These are phyloP conservation scores for Drosophila murphyi DNA, from an alignment of 1,140 invertebrate genomes.

Conservation along the genomic window DNA sequence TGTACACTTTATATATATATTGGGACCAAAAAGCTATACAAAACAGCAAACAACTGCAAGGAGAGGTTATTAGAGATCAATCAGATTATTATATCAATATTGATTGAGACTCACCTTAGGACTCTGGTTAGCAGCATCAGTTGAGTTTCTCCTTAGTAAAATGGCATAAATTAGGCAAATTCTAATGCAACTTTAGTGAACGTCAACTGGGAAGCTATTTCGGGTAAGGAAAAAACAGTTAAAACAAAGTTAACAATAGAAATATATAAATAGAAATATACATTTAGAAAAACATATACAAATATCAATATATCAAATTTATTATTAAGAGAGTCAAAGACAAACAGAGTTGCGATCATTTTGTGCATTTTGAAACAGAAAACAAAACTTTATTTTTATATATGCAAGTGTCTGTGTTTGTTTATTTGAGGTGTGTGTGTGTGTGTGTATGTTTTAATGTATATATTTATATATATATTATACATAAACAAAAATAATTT, in stretches of 20 bases:
- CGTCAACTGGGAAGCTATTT: constrained; percentile 54
- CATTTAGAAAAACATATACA: background rate
- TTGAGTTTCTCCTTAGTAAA: constrained; percentile 19
- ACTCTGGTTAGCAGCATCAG: constrained; percentile 44
- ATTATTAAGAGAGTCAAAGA: constrained; percentile 5
- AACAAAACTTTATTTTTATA: constrained; percentile 82
- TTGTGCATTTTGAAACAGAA: constrained; percentile 73
- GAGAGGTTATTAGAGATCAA: background rate
- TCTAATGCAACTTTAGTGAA: constrained; percentile 36
- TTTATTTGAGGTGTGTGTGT: constrained; percentile 25
- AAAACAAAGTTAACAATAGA: background rate
- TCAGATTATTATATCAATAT: fast-evolving
- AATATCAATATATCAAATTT: constrained; percentile 4
- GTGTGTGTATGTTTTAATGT: constrained; percentile 25
- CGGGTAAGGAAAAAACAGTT: background rate
- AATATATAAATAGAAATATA: constrained; percentile 13
- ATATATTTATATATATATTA: constrained; percentile 41
- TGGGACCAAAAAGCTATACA: constrained; percentile 47
- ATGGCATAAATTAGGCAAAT: constrained; percentile 7
- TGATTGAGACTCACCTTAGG: constrained; percentile 30
- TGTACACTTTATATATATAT: constrained; percentile 41
- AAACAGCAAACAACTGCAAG: constrained; percentile 60
- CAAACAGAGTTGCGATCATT: constrained; percentile 15
- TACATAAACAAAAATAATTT: constrained; percentile 67
- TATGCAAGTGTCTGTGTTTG: constrained; percentile 23